Evolutionary conservation across 2,113 vertebrate species (phyloP).

Genomic region (Nibea albiflora): DNA sequence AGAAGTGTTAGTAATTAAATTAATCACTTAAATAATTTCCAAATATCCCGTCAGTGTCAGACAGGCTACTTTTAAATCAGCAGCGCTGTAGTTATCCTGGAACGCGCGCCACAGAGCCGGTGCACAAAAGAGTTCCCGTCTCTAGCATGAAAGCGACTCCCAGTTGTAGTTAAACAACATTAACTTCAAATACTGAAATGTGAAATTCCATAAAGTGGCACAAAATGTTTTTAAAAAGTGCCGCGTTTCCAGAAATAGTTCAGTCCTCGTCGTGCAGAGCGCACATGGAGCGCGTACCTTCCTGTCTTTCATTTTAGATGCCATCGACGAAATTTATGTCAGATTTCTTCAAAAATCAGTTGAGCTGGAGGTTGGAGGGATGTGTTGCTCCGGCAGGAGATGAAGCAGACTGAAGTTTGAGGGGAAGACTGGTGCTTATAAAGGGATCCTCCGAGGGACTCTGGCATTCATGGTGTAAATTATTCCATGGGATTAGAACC

Average conservation of each 20-base stretch:
- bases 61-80: not conserved
- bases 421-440: conserved; percentile 86
- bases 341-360: conserved; percentile 29
- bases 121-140: not conserved
- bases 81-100: not conserved
- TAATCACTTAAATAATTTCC: not conserved
- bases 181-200: not conserved
- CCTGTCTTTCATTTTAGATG: conserved; percentile 92
- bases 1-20: not conserved
- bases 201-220: conserved; percentile 14
- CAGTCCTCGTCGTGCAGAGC: conserved; percentile 43
- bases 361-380: conserved; percentile 26
- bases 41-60: not conserved
- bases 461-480: conserved; percentile 88
- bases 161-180: conserved; percentile 2
- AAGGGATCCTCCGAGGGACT: conserved; percentile 86
- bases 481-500: conserved; percentile 94
- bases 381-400: conserved; percentile 60
- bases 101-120: conserved; percentile 16
- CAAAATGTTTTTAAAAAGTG: conserved; percentile 23
- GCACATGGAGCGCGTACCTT: conserved; percentile 86
- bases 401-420: conserved; percentile 79
- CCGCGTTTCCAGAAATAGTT: conserved; percentile 20
- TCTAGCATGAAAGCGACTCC: not conserved
- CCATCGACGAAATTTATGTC: conserved; percentile 82